Conservation (phyloP, 2,113 vertebrate genomes). For the Thermophis baileyi region DNA sequence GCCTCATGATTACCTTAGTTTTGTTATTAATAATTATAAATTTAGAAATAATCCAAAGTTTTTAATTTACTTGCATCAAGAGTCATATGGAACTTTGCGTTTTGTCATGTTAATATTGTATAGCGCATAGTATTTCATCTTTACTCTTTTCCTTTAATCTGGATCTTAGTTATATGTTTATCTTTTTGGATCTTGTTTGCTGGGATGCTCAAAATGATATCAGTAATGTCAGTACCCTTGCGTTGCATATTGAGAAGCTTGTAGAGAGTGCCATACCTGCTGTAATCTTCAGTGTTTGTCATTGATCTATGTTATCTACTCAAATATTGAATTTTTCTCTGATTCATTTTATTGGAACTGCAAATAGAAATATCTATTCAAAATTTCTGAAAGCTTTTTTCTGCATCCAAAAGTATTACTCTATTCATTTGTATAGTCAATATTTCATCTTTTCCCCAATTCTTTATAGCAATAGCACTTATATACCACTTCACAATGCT, state of each 20-base stretch:
- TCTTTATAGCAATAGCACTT: too few relatives aligned
- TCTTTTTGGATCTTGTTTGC: neutral
- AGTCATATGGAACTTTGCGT: neutral
- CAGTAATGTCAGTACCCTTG: neutral
- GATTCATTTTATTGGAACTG: neutral
- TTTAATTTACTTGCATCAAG: neutral
- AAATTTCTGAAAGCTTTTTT: neutral
- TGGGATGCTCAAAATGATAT: neutral
- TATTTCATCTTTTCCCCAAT: too few relatives aligned
- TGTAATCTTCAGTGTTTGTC: neutral
- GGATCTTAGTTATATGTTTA: neutral
- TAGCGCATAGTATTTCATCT: neutral
- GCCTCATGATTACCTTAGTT: neutral
- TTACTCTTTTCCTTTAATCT: neutral
- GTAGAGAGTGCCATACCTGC: neutral
- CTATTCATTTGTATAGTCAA: too few relatives aligned
- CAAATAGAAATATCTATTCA: neutral
- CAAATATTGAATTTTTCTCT: neutral
- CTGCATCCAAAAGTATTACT: neutral
- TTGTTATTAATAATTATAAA: neutral
- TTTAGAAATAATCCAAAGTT: neutral
- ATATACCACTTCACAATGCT: too few relatives aligned
- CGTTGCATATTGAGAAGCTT: neutral
- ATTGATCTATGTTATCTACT: neutral
- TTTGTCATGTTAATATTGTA: neutral